phyloP scores from a whole-genome alignment of 2,797 vertebrate genomes.

The Brachyrhaphis roseni region DNA sequence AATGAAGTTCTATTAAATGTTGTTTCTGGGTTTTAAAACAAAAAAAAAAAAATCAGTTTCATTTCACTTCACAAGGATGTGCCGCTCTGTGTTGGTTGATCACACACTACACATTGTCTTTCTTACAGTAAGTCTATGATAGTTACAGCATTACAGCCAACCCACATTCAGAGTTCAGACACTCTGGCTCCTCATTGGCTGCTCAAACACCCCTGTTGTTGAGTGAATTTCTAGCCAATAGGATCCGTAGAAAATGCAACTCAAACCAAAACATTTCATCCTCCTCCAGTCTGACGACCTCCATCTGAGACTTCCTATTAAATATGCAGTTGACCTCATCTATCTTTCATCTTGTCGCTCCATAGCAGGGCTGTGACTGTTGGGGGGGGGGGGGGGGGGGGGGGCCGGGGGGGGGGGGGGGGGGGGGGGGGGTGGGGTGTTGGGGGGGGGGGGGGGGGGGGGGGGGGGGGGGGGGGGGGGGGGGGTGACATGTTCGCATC shows the following conservation, averaged over 20 bases:
- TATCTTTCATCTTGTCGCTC: conserved; percentile 70
- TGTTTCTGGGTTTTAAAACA: background rate
- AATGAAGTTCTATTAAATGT: background rate
- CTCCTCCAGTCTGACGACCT: conserved; percentile 56
- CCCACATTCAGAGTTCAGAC: background rate
- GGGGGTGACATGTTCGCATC: too few relatives aligned
- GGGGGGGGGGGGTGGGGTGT: too few relatives aligned
- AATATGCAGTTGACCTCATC: conserved; percentile 71
- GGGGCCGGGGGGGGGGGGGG: too few relatives aligned
- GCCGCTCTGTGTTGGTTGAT: background rate
- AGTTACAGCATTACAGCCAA: background rate
- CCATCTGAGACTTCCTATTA: conserved; percentile 48
- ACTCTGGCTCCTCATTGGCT: conserved; percentile 55
- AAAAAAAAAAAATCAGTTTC: background rate
- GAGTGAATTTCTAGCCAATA: conserved; percentile 59
- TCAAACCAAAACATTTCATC: conserved; percentile 34
- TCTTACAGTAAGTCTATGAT: background rate
- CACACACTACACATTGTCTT: background rate
- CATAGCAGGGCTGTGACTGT: conserved; percentile 20
- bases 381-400: background rate
- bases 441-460: too few relatives aligned
- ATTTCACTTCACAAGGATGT: background rate
- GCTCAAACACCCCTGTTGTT: conserved; percentile 57
- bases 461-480: too few relatives aligned
- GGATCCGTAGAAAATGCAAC: conserved; percentile 17